These are phyloP conservation scores for Sebastes itinus DNA, from an alignment of 2,797 vertebrate species.

Conservation along the genomic window DNA sequence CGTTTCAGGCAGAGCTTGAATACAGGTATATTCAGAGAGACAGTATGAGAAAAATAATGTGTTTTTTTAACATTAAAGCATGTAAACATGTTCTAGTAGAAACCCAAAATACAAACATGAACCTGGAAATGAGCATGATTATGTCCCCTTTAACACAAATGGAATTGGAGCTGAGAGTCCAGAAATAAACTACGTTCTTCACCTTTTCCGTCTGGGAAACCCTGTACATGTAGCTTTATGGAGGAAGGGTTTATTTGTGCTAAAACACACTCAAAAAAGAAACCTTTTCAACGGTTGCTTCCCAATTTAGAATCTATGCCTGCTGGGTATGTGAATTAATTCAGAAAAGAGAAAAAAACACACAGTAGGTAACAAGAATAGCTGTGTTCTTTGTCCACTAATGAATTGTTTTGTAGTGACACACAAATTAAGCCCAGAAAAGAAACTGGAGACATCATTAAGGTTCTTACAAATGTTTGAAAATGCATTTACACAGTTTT, in stretches of 20 bases:
- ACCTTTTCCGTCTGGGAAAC: background rate
- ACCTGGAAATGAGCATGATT: too few relatives aligned
- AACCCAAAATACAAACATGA: too few relatives aligned
- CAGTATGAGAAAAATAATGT: too few relatives aligned
- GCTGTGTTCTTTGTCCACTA: conserved; percentile 5
- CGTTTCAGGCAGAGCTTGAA: too few relatives aligned
- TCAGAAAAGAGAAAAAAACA: background rate
- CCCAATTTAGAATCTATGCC: background rate
- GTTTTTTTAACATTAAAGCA: too few relatives aligned
- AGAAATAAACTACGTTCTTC: background rate
- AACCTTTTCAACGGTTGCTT: background rate
- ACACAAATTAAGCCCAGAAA: conserved; percentile 14
- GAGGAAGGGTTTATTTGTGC: background rate
- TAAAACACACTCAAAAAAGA: background rate
- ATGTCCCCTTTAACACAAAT: too few relatives aligned
- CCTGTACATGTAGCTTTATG: background rate
- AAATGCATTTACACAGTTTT: background rate
- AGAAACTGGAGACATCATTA: conserved; percentile 16
- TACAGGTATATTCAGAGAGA: too few relatives aligned
- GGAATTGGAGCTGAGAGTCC: too few relatives aligned
- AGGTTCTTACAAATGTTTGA: conserved; percentile 16
- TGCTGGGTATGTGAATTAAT: conserved; percentile 2
- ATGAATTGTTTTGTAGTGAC: conserved; percentile 27
- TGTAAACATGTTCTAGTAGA: too few relatives aligned
- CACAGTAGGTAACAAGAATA: background rate